Base-by-base conservation (phyloP, 2,797 vertebrate genomes). In the Gephyroberyx darwinii region DNA sequence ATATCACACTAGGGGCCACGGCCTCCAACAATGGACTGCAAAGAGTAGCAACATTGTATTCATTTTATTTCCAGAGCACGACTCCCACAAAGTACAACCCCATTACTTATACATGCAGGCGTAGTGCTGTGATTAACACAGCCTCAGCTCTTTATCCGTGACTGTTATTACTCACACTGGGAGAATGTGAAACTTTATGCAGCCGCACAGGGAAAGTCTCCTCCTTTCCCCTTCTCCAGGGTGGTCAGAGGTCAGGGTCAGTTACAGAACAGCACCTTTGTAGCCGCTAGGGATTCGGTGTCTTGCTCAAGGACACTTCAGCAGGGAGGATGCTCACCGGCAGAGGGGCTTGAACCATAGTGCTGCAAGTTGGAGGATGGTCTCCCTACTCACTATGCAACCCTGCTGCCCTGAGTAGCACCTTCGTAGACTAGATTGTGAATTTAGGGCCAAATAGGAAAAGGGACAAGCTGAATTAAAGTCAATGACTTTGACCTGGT, bases 121-220 rank as follows among this genome's bases (percentile, higher is more conserved):
- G 5, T 7, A 45, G 60, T 77, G 5, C 48, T 47, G 76, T 58
- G 65, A 83, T 84, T 79, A 82, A 69, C 60, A 73, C 33, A 35
- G 68, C 51, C 59, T 77, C 72, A 76, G 58, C 58, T 77, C 65
- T 75, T 59, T 67, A 83, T 78, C 74, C 53, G 12, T 65, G 68
- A 54, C 33, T 72, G 72, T 74, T 66, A 16, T 4, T 17, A 10
- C 78, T 84, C 30, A 68, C 71, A 70, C 47, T 5, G 17, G 16
- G 50, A 9, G 56, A 77, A 58, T 76, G 69, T 59, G 53, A 79
- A 71, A 74, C 76, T 63, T 80, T 69, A 70, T 79, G 79, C 72
- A 85, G 73, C 83, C 53, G 37, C 39, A 6, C 8, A 69, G 33
- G 73, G 50, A 83, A 77, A 73, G 69, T 69, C 69, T 68, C 10